phyloP scores from a whole-genome alignment of 1,140 invertebrate species.

The Apolygus lucorum region DNA sequence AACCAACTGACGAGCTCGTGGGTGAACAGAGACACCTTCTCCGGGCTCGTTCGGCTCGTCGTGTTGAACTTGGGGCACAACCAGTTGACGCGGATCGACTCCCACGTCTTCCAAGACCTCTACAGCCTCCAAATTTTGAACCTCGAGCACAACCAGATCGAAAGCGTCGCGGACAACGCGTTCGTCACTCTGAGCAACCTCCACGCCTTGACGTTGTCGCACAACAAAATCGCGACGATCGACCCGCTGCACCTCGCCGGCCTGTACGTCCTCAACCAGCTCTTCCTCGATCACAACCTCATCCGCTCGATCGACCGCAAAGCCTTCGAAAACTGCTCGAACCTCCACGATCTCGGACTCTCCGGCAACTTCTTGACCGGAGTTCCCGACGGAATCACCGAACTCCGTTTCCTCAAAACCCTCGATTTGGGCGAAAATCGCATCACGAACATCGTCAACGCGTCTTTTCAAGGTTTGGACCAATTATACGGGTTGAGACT shows the following conservation, averaged over 20 bases:
- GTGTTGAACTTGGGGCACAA: constrained; percentile 69
- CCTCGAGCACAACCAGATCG: constrained; percentile 65
- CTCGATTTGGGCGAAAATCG: constrained; percentile 78
- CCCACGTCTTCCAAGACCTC: constrained; percentile 62
- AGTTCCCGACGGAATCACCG: constrained; percentile 65
- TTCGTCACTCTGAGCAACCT: constrained; percentile 66
- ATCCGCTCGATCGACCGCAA: constrained; percentile 57
- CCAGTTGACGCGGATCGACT: constrained; percentile 56
- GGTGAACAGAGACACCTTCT: constrained; percentile 69
- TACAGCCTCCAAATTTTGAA: constrained; percentile 66
- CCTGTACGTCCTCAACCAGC: constrained; percentile 58
- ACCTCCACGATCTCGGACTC: constrained; percentile 76
- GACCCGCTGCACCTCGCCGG: constrained; percentile 61
- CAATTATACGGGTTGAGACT: constrained; percentile 51
- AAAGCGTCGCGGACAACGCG: constrained; percentile 58
- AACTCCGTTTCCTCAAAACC: constrained; percentile 62
- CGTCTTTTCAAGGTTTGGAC: constrained; percentile 53
- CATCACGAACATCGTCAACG: constrained; percentile 53
- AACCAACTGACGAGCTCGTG: constrained; percentile 66
- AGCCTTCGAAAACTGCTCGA: constrained; percentile 67
- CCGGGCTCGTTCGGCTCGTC: constrained; percentile 58
- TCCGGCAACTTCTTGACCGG: constrained; percentile 71
- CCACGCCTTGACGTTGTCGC: constrained; percentile 61
- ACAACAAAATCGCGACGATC: constrained; percentile 60
- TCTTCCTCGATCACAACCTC: constrained; percentile 66